These are phyloP conservation scores for Nesogale talazaci DNA, from an alignment of 2,113 vertebrate genomes.

Conservation along the genomic window DNA sequence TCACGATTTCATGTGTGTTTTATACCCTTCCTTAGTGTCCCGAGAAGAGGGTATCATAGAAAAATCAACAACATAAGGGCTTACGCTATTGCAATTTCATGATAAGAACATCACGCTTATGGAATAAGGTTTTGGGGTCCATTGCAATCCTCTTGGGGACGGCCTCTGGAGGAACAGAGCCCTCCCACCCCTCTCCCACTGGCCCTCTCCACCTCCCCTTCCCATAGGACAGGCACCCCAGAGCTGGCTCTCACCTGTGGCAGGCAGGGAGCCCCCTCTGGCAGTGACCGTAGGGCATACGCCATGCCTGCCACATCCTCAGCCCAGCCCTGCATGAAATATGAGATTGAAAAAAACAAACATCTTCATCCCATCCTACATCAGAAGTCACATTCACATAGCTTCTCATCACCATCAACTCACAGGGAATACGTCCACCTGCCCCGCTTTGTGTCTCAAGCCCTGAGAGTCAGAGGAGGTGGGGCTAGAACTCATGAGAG, in stretches of 20 bases:
- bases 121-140: conserved; percentile 15
- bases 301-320: conserved; percentile 85
- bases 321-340: conserved; percentile 84
- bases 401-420: conserved; percentile 60
- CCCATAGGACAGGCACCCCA: conserved; percentile 73
- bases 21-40: background rate
- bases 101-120: conserved; percentile 50
- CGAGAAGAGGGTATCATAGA: background rate
- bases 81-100: background rate
- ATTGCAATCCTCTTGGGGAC: conserved; percentile 23
- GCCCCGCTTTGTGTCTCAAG: background rate
- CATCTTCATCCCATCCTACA: conserved; percentile 80
- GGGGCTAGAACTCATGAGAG: background rate
- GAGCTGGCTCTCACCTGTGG: conserved; percentile 84
- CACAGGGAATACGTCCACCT: background rate
- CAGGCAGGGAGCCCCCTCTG: conserved; percentile 84
- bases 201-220: conserved; percentile 51
- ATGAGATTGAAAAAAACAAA: conserved; percentile 81
- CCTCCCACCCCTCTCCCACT: conserved; percentile 52
- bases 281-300: conserved; percentile 82
- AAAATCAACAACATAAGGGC: background rate
- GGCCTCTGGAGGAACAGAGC: background rate
- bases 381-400: conserved; percentile 72
- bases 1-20: background rate
- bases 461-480: background rate